Evolutionary conservation across 2,888 invertebrate species (phyloP), one percentile per base, ranked within the genome.

Genomic region (Apodemia zela): DNA sequence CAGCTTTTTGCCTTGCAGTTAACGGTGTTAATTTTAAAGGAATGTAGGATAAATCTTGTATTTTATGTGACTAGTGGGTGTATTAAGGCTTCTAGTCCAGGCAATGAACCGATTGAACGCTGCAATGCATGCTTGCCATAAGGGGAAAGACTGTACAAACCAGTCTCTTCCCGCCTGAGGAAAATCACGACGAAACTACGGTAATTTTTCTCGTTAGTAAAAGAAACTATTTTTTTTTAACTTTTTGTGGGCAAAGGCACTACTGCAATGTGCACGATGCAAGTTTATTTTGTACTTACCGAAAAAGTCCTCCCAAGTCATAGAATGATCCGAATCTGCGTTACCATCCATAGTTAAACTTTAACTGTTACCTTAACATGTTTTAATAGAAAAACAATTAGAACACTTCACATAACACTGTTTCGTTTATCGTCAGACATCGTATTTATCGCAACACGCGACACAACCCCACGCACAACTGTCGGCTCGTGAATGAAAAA

Each of bases 301-400:
- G 78, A 94, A 94, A 92, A 94, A 94, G 78, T 94, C 94, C 84
- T 94, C 94, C 95, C 94, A 94, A 80, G 94, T 94, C 92, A 94
- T 93, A 80, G 94, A 94, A 76, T 93, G 93, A 84, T 94, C 94
- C 74, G 94, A 94, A 82, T 94, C 94, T 76, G 90, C 91, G 75
- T 87, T 91, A 78, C 88, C 91, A 79, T 92, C 92, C 92, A 92
- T 92, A 78, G 86, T 89, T 71, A 68, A 84, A 81, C 77, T 72
- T 70, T 66, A 71, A 72, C 69, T 68, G 73, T 70, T 77, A 82
- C 78, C 77, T 76, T 66, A 73, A 78, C 82, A 85, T 73, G 65
- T 66, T 71, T 65, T 60, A 54, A 61, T 65, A 54, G 6, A 29
- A 54, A 54, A 54, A 25, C 45, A 45, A 45, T 13, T 68, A 62